Evolutionary conservation across 2,113 vertebrate species (phyloP).

Genomic region (Eubucco bourcierii): DNA sequence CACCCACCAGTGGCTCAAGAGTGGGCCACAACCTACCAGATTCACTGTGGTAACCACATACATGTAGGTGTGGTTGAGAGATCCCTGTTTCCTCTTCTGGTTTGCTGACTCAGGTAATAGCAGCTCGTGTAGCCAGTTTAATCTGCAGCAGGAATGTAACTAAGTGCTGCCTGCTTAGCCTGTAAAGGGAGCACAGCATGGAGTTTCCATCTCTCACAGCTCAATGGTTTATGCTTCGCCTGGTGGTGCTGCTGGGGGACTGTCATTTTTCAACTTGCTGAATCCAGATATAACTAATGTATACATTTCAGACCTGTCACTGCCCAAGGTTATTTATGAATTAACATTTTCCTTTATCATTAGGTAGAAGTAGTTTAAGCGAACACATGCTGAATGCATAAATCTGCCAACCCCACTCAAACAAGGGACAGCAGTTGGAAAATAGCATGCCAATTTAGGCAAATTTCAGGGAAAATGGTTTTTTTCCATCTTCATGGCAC

Average conservation of each 20-base stretch:
- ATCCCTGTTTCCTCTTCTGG: neutral
- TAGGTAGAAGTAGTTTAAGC: slow-evolving; percentile 15
- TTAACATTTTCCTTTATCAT: slow-evolving; percentile 47
- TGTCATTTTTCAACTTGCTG: slow-evolving; percentile 50
- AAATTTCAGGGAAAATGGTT: neutral
- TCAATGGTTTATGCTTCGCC: neutral
- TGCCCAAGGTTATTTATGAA: slow-evolving; percentile 50
- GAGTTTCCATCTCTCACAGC: neutral
- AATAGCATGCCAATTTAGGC: neutral
- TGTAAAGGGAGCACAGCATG: neutral
- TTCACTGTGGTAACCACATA: rapidly evolving
- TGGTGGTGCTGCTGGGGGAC: neutral
- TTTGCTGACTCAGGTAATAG: neutral
- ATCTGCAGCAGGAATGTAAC: neutral
- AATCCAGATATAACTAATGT: neutral
- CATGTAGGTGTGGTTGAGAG: neutral
- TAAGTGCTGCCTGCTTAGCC: neutral
- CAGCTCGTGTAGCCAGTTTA: neutral
- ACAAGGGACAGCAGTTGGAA: neutral
- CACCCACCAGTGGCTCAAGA: rapidly evolving
- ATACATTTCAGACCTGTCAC: neutral
- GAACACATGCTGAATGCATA: neutral
- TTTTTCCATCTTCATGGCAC: neutral
- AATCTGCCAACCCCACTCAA: slow-evolving; percentile 16
- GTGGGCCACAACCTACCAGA: neutral